Base-by-base conservation (phyloP, 2,797 vertebrate species). In the Ambastaia sidthimunki region DNA sequence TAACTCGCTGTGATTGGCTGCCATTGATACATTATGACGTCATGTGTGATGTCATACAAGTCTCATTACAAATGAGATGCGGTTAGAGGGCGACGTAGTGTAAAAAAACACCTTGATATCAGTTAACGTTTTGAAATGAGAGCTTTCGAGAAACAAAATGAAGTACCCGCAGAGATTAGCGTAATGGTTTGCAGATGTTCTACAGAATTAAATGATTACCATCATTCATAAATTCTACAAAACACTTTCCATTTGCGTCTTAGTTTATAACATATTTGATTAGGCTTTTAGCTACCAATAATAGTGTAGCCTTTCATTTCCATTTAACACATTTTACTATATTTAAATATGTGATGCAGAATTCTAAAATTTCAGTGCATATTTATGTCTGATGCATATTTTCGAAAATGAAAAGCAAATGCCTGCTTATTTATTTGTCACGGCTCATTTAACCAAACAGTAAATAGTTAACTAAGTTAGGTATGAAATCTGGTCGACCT, bases 11-110 rank as follows among this genome's bases (percentile, higher is more conserved):
- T 48, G 31, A 59, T 47, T 69, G 41, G 37, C 37, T 59, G 65
- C 54, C 63, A 15, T 71, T 78, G 63, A 71, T 54, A 16, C 13
- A 7, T 28, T 25, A 25, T 54, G 68, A 78, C 74, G 71, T 37
- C 23, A 74, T 69, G 59, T 69, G 44, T 74, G 54, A 44, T 44
- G 10, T 44, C 41, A 44, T 10, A 11, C 41, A 44, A 59, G 41
- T 71, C 18, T 71, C 44, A 72, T 41, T 44, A 44, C 10, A 44
- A 7, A 11, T 44, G 41, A 44, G 41, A 44, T 54, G 47, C 67
- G 31, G 31, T 34, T 31, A 18, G 41, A 28, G 11, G n/a, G 44
- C 16, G 19, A 70, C 3, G 1, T 52, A 70, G 47, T 48, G 23
- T 62, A 44, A 44, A 44, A 47, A 78, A 41, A 55, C 41, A 2